Percentiles rank a stretch among this genome's conserved stretches.
Conservation (phyloP, 2,797 vertebrate species). For the Prionace glauca region DNA sequence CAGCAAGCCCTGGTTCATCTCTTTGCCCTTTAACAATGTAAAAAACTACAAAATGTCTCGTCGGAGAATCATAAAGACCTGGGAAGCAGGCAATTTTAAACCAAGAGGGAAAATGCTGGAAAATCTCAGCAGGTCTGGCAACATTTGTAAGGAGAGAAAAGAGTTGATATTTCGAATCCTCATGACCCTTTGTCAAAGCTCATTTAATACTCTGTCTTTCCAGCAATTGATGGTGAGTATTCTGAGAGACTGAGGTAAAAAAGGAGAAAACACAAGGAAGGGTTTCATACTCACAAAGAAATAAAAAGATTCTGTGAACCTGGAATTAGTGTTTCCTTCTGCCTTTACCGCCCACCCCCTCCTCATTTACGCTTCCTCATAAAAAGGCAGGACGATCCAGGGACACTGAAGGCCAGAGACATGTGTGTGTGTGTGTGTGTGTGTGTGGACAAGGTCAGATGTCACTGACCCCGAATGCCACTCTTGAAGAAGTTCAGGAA, state of each 20-base stretch:
- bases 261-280: background rate
- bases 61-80: background rate
- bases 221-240: background rate
- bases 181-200: no score
- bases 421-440: background rate
- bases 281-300: background rate
- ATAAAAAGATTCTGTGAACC: background rate
- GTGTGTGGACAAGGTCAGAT: background rate
- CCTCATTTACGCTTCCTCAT: background rate
- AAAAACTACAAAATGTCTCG: background rate
- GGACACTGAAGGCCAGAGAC: background rate
- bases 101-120: no score
- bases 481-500: slow-evolving; percentile 5
- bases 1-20: no score
- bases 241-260: background rate
- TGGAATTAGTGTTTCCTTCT: background rate
- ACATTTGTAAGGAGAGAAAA: no score
- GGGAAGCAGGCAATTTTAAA: background rate
- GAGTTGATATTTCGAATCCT: no score
- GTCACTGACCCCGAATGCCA: background rate
- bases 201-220: background rate
- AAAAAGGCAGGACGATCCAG: background rate
- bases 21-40: background rate
- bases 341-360: no score
- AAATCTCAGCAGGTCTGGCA: no score